Percentiles rank a stretch among this genome's conserved stretches.
These are phyloP conservation scores for Venusia cambrica DNA, from an alignment of 2,888 invertebrate genomes.

Conservation along the genomic window DNA sequence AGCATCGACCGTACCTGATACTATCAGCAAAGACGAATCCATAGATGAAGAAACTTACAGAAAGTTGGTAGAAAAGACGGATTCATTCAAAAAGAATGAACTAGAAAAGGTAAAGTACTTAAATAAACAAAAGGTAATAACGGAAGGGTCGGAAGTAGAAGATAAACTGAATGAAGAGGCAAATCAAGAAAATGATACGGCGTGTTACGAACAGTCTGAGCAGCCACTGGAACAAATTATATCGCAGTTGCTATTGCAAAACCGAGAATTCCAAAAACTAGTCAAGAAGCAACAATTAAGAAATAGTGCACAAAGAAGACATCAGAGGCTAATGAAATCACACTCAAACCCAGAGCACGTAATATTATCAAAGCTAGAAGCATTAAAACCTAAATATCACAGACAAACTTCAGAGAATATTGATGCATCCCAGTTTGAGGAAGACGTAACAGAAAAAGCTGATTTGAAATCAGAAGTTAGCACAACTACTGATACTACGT, in stretches of 20 bases:
- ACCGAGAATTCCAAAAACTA: conserved; percentile 89
- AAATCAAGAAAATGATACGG: conserved; percentile 41
- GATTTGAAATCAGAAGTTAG: conserved; percentile 35
- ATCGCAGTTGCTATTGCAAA: conserved; percentile 90
- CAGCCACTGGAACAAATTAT: conserved; percentile 89
- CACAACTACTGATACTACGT: conserved; percentile 48
- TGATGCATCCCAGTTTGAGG: conserved; percentile 29
- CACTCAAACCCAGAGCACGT: conserved; percentile 75
- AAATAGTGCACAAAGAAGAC: conserved; percentile 75
- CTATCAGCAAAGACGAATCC: conserved; percentile 66
- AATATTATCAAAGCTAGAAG: conserved; percentile 61
- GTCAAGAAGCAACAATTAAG: conserved; percentile 86
- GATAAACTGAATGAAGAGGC: conserved; percentile 49
- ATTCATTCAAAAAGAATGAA: conserved; percentile 78
- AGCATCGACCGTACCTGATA: conserved; percentile 43
- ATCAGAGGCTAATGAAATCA: conserved; percentile 79
- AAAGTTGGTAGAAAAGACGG: conserved; percentile 74
- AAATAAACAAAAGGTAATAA: conserved; percentile 73
- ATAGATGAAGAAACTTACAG: conserved; percentile 74
- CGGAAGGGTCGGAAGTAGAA: conserved; percentile 65
- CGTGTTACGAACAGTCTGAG: conserved; percentile 62
- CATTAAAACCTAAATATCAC: conserved; percentile 58
- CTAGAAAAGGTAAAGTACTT: conserved; percentile 73
- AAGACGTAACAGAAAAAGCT: conserved; percentile 34
- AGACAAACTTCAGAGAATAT: conserved; percentile 63